Base-by-base conservation (phyloP, 1,140 invertebrate genomes). In the Aphis craccivora region DNA sequence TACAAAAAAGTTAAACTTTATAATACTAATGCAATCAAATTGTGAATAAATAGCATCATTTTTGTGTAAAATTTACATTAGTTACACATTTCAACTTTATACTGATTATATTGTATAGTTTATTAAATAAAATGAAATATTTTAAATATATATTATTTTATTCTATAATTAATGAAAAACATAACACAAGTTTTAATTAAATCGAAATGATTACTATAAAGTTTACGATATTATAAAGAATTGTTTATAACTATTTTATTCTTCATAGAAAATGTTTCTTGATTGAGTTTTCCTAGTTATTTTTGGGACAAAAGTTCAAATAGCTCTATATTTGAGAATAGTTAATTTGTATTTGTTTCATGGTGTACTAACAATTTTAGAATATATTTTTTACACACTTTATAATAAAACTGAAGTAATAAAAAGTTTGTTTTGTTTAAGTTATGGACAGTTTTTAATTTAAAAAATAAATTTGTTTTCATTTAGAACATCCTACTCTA, bases 391-490 rank as follows among this genome's bases (percentile, higher is more conserved):
- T 55, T 53, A 37, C 51, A 25, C n/a, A 9, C n/a, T 20, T 53
- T 37, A 51, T 20, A 51, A 51, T 51, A 53, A 37, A 89, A 89
- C 87, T 37, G 23, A 48, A 53, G 48, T 25, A 89, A 40, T 89
- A 55, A 53, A 89, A 53, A 89, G 87, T 89, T 89, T 23, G n/a
- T 89, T 53, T 89, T 55, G 7, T 55, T 48, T 87, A 48, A 48
- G n/a, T 51, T 48, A 87, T 48, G 7, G 18, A 45, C 11, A 55
- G 87, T 53, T 89, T 53, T 89, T n/a, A 48, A 51, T 43, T 48
- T 48, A 8, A 48, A 87, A 87, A 55, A 89, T 55, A 23, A 37
- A 53, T 89, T 51, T 37, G 22, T 55, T 89, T 37, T 53, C 37
- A 89, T 37, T 37, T 37, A 25, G 22, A 89, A 89, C 7, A 89